Percentiles rank a stretch among this genome's conserved stretches.
phyloP scores from a whole-genome alignment of 2,888 invertebrate genomes.

The Anthoptus insignis region DNA sequence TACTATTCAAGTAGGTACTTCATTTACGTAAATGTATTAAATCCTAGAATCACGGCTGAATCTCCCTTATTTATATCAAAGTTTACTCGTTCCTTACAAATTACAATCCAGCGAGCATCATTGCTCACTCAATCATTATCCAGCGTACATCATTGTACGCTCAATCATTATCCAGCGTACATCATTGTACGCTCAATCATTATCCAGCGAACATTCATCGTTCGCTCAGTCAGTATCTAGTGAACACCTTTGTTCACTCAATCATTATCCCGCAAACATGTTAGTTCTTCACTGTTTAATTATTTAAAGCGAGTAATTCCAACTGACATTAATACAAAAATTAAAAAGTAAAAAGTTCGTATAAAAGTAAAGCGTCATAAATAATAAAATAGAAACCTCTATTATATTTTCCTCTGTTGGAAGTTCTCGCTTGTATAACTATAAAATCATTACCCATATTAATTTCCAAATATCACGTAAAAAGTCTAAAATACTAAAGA shows the following conservation, averaged over 20 bases:
- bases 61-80: slow-evolving; percentile 8
- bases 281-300: slow-evolving; percentile 25
- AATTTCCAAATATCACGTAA: slow-evolving; percentile 17
- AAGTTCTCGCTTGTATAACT: slow-evolving; percentile 26
- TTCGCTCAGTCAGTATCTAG: slow-evolving; percentile 31
- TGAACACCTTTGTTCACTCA: slow-evolving; percentile 31
- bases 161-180: slow-evolving; percentile 29
- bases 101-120: no score
- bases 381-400: slow-evolving; percentile 32
- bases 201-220: slow-evolving; percentile 25
- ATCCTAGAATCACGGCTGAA: slow-evolving; percentile 10
- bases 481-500: not conserved
- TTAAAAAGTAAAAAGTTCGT: slow-evolving; percentile 12
- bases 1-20: no score
- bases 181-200: slow-evolving; percentile 28
- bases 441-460: slow-evolving; percentile 24
- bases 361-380: slow-evolving; percentile 15
- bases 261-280: slow-evolving; percentile 24
- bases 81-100: slow-evolving; percentile 2
- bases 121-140: no score
- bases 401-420: slow-evolving; percentile 28
- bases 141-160: slow-evolving; percentile 23
- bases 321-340: slow-evolving; percentile 1
- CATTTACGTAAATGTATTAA: slow-evolving; percentile 14
- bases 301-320: slow-evolving; percentile 27